These are phyloP conservation scores for Tragelaphus oryx DNA, from an alignment of 2,797 vertebrate species.

Conservation along the genomic window DNA sequence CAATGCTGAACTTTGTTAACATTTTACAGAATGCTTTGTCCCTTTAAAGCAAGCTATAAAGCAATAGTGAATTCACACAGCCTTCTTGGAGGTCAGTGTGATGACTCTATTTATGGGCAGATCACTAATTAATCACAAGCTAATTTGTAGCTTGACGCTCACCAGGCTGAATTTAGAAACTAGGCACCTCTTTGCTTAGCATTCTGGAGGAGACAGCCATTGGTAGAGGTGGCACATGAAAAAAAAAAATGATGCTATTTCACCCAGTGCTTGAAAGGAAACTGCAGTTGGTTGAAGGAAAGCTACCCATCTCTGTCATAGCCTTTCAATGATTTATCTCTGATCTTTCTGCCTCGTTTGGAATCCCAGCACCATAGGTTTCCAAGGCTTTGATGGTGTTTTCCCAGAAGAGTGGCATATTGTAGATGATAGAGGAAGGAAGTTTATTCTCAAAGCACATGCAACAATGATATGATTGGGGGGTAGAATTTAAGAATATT, in stretches of 20 bases:
- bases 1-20: not conserved
- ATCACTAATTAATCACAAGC: not conserved
- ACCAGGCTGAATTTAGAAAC: not conserved
- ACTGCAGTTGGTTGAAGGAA: not conserved
- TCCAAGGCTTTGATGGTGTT: not conserved
- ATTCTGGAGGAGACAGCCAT: not conserved
- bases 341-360: not conserved
- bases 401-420: not conserved
- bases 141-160: not conserved
- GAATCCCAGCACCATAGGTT: not conserved
- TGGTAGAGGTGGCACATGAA: not conserved
- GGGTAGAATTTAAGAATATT: not conserved
- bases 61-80: not conserved
- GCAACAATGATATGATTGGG: not conserved
- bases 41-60: not conserved
- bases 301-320: not conserved
- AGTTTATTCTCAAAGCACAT: not conserved
- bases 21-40: conserved; percentile 19
- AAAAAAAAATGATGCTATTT: not conserved
- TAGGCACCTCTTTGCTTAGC: not conserved
- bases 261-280: not conserved
- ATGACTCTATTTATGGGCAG: not conserved
- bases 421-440: not conserved
- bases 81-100: not conserved
- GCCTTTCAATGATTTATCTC: not conserved